Evolutionary conservation across 2,888 invertebrate species (phyloP), one percentile per base, ranked within the genome.

Genomic region (Perizoma affinitatum): DNA sequence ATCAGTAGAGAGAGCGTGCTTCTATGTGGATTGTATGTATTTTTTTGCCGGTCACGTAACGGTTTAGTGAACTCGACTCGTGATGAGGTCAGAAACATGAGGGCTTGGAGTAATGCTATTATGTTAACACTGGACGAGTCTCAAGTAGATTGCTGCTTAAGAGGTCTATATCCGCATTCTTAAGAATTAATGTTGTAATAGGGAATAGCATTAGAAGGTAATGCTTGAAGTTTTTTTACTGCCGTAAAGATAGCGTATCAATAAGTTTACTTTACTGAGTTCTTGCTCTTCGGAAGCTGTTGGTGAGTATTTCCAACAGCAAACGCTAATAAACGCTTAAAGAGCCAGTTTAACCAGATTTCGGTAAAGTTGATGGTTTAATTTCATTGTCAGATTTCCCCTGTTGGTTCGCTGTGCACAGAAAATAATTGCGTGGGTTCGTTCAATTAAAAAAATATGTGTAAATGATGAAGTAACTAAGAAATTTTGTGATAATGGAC

Each of bases 1-100:
- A 34, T 60, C n/a, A 63, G 11, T 54, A n/a, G 36, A 50, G 46
- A 36, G 41, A 51, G 8, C 35, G 7, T 36, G 49, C 45, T 59
- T 49, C 55, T 56, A 61, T 62, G 49, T 46, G 53, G 52, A 10
- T 50, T 55, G 53, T 54, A 40, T 53, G 61, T 59, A 58, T 66
- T 70, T 79, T 82, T 86, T 85, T 88, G 80, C 81, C 84, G 89
- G 87, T 84, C 89, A 81, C 69, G 69, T 90, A 90, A 84, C 90
- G 88, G 89, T 86, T 74, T 71, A 58, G 73, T 81, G 79, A 82
- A 80, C 80, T 79, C 74, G 57, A 62, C 59, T 55, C 66, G 60
- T 65, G 76, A 79, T 82, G 82, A 82, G 80, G 83, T 84, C 86
- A 82, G 70, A 69, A 65, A 68, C 65, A 71, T 69, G 70, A 22